Evolutionary conservation across 2,113 vertebrate genomes (phyloP), one percentile per base, ranked within the genome.

Genomic region (Athene cunicularia): DNA sequence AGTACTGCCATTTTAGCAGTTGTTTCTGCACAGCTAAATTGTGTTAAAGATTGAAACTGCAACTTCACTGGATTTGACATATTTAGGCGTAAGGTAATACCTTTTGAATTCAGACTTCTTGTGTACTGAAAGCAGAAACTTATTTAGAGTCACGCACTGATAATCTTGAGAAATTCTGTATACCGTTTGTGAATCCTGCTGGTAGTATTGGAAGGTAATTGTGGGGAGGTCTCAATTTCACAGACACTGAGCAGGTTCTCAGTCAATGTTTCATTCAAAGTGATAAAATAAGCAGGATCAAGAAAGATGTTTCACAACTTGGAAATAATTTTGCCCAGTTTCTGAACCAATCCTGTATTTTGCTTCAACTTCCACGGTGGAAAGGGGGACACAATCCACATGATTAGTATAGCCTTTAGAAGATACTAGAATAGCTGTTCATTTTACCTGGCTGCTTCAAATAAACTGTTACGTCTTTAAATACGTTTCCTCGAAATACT

Each of bases 31-130:
- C 26, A 47, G 59, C 18, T 39, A 58, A 45, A 64, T 80, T 56
- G 22, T 79, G 41, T 66, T 74, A 68, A 95, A 91, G 37, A 77
- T 18, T 95, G 72, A 97, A 96, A 90, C 14, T 62, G 19, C 63
- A 77, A 24, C 64, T 88, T 88, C 33, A 45, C 49, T 92, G 77
- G 67, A 55, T 37, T 71, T 83, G 74, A 14, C 30, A 33, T 91
- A 41, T 88, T 89, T 70, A 90, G 86, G 71, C 80, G 30, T 59
- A 64, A 53, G n/a, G 10, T 47, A 71, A 53, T 68, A 55, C 5
- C 27, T 60, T 91, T 60, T 90, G 47, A 89, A 79, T 88, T 79
- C 33, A 32, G 53, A 30, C 9, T 26, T 79, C 39, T 75, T 71
- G 5, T 63, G 4, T 52, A 20, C 30, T 56, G 88, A 92, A 86